Percentiles rank a stretch among this genome's conserved stretches.
These are phyloP conservation scores for Elaphurus davidianus DNA, from an alignment of 2,113 vertebrate species.

Conservation along the genomic window DNA sequence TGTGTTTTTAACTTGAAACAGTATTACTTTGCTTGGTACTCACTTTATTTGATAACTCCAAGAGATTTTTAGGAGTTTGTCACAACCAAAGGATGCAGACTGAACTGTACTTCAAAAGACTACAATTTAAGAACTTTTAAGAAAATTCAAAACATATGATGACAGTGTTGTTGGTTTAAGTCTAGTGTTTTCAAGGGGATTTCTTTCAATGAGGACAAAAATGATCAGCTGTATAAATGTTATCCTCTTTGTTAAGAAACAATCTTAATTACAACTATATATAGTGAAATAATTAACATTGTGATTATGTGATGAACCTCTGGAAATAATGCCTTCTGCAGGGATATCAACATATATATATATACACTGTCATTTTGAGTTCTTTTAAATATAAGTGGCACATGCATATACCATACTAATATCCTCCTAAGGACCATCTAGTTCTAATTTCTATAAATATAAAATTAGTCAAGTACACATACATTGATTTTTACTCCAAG, in stretches of 20 bases:
- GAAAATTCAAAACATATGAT: neutral
- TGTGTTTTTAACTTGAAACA: neutral
- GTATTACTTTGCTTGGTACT: neutral
- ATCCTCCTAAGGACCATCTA: neutral
- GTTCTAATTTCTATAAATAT: neutral
- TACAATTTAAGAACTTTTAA: neutral
- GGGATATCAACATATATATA: neutral
- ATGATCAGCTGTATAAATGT: neutral
- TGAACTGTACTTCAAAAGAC: neutral
- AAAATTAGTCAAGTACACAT: neutral
- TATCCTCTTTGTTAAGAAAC: neutral
- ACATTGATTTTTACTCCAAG: neutral
- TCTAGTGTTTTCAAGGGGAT: neutral
- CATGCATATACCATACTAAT: neutral
- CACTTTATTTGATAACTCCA: neutral
- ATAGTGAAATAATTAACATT: slow-evolving; percentile 15
- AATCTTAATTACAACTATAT: neutral
- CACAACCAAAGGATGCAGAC: neutral
- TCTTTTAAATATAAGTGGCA: neutral
- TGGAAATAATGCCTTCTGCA: neutral
- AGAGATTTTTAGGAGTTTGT: neutral
- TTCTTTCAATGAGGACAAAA: slow-evolving; percentile 21
- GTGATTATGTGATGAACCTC: neutral
- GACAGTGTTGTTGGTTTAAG: neutral
- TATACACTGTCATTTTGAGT: neutral